A percentile compares a stretch with the other conserved stretches of the same genome.
These are phyloP conservation scores for Drosophila infuscata DNA, from an alignment of 2,888 invertebrate genomes.

Conservation along the genomic window DNA sequence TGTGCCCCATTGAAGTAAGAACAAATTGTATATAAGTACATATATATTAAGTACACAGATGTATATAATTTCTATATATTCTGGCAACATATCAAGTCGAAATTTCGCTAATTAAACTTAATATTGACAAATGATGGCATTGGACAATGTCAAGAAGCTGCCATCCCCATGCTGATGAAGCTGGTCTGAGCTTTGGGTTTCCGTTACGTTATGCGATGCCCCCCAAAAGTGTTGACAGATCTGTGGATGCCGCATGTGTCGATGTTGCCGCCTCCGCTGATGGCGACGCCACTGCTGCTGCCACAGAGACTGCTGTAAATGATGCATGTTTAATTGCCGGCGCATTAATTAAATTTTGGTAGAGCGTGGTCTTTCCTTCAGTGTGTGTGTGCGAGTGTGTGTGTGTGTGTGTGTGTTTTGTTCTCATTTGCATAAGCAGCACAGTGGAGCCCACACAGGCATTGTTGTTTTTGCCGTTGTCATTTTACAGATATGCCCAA, in stretches of 20 bases:
- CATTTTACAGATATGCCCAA: conserved; percentile 50
- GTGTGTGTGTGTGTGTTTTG: conserved; percentile 28
- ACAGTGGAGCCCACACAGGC: conserved; percentile 52
- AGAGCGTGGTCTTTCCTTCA: conserved; percentile 41
- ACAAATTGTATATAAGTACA: conserved; percentile 30
- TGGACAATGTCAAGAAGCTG: conserved; percentile 68
- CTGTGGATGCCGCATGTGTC: conserved; percentile 67
- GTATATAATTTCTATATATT: conserved; percentile 10
- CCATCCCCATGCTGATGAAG: conserved; percentile 13
- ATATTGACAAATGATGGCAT: conserved; percentile 79
- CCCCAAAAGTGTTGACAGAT: conserved; percentile 59
- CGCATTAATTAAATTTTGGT: conserved; percentile 79
- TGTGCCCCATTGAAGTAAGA: conserved; percentile 49
- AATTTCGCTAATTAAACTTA: conserved; percentile 79
- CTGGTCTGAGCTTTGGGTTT: conserved; percentile 24
- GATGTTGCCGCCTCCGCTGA: conserved; percentile 60
- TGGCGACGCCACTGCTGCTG: conserved; percentile 45
- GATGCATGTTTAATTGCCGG: conserved; percentile 81
- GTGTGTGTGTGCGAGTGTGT: conserved; percentile 8
- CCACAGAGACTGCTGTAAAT: conserved; percentile 71
- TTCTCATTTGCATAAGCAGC: conserved; percentile 52
- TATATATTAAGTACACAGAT: conserved; percentile 6
- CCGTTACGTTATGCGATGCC: conserved; percentile 28
- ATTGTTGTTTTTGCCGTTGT: conserved; percentile 32
- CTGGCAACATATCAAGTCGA: conserved; percentile 16